These are phyloP conservation scores for Platyrinchus mystaceus DNA, from an alignment of 2,797 vertebrate genomes.

Conservation along the genomic window DNA sequence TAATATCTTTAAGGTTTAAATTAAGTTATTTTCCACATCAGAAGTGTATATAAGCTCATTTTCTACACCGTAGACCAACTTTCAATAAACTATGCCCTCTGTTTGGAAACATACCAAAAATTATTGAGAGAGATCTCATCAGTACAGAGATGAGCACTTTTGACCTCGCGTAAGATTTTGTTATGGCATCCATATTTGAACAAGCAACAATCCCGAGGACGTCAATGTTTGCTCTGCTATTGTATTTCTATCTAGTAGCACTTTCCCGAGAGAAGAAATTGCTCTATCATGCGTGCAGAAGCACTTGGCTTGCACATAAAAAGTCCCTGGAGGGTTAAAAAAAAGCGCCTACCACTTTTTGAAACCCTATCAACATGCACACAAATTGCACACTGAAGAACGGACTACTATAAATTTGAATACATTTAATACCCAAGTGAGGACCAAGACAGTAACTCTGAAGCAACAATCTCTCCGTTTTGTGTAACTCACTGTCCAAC, in stretches of 20 bases:
- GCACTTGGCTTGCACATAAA: slow-evolving; percentile 41
- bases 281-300: slow-evolving; percentile 31
- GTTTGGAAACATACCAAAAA: not conserved
- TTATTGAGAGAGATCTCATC: not conserved
- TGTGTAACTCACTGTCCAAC: not conserved
- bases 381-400: slow-evolving; percentile 14
- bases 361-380: slow-evolving; percentile 33
- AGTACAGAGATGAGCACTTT: not conserved
- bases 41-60: not conserved
- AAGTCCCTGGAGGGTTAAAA: slow-evolving; percentile 17
- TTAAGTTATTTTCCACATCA: not conserved
- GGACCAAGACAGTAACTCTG: not conserved
- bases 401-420: slow-evolving; percentile 1
- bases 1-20: not conserved
- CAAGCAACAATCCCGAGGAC: slow-evolving; percentile 39
- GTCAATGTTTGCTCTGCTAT: slow-evolving; percentile 33
- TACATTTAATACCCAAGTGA: not conserved
- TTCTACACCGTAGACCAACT: not conserved
- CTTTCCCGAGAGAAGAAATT: slow-evolving; percentile 4
- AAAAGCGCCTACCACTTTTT: not conserved
- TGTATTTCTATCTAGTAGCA: slow-evolving; percentile 28
- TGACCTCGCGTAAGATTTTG: not conserved
- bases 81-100: not conserved
- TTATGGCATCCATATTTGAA: slow-evolving; percentile 31
- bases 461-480: not conserved